Base-by-base conservation (phyloP, 2,113 vertebrate species). In the Nesoenas mayeri region DNA sequence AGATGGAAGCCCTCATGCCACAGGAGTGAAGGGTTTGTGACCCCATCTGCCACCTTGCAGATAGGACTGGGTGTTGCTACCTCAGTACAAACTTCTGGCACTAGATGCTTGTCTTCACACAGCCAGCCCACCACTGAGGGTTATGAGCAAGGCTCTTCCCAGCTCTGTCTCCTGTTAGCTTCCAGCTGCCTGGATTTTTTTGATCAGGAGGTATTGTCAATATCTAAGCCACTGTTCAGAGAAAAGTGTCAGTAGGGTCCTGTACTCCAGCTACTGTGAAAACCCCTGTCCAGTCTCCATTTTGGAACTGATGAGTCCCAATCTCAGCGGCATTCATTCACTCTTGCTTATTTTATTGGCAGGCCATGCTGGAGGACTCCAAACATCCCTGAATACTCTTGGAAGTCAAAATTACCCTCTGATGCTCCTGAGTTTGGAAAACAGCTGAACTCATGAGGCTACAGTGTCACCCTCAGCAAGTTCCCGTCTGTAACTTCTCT, bases 51-150 rank as follows among this genome's bases (percentile, higher is more conserved):
- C 56, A 15, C 3, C 44, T 56, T 17, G 14, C 44, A 32, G 29
- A 16, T 5, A 57, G 53, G 60, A 44, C 51, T 14, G 61, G 31
- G 44, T n/a, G 44, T 24, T 67, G 64, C 20, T 1, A 2, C 12
- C 61, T 57, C 40, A 74, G 66, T 38, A 69, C 7, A 58, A 44
- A 16, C 12, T 18, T 5, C 38, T 51, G 20, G 15, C 11, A 6
- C 18, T 5, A 19, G 16, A 15, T 0, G 1, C 4, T 11, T 2
- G 0, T 42, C 42, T 58, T 58, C 42, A 47, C 18, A 28, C 0
- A 0, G 25, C 28, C 44, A 72, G 51, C 20, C 25, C 34, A 31
- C 25, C 38, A 24, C 62, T 64, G 38, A 0, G 2, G 20, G 44
- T 31, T 4, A 10, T 31, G 31, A 71, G 9, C 12, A 51, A 28